phyloP scores from a whole-genome alignment of 2,113 vertebrate genomes.

The Silurus asotus region DNA sequence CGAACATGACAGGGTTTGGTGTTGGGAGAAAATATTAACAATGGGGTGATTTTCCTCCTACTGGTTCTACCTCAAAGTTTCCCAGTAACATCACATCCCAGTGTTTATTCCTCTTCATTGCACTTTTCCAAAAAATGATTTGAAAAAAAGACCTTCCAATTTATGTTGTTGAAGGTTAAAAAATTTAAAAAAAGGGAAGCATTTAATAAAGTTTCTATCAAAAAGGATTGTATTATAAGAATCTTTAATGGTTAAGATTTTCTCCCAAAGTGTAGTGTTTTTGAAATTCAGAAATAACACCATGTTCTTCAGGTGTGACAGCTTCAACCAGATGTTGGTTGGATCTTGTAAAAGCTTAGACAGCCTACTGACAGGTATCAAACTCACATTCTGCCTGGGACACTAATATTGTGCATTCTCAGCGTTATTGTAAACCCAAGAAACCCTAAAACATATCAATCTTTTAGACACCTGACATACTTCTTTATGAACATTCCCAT shows the following conservation, averaged over 20 bases:
- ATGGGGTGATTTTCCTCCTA: not conserved
- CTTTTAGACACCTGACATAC: too few relatives aligned
- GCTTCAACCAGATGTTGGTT: not conserved
- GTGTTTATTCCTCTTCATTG: not conserved
- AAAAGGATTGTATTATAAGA: not conserved
- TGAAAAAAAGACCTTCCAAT: too few relatives aligned
- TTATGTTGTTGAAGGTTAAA: not conserved
- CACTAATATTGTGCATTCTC: not conserved
- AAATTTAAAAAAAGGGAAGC: too few relatives aligned
- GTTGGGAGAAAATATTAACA: not conserved
- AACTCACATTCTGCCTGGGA: not conserved
- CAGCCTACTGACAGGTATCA: not conserved
- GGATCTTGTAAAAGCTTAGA: not conserved
- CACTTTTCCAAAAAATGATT: not conserved
- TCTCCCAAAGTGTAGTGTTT: not conserved
- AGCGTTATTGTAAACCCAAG: not conserved
- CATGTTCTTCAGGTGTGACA: not conserved
- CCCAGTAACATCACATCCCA: not conserved
- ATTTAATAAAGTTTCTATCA: too few relatives aligned
- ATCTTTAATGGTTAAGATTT: not conserved
- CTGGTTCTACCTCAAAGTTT: not conserved
- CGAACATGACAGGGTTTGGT: not conserved
- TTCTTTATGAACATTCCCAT: too few relatives aligned
- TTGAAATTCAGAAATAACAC: not conserved
- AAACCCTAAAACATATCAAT: not conserved